Evolutionary conservation across 2,113 vertebrate species (phyloP), one percentile per base, ranked within the genome.

Genomic region (Chascanopsetta lugubris): DNA sequence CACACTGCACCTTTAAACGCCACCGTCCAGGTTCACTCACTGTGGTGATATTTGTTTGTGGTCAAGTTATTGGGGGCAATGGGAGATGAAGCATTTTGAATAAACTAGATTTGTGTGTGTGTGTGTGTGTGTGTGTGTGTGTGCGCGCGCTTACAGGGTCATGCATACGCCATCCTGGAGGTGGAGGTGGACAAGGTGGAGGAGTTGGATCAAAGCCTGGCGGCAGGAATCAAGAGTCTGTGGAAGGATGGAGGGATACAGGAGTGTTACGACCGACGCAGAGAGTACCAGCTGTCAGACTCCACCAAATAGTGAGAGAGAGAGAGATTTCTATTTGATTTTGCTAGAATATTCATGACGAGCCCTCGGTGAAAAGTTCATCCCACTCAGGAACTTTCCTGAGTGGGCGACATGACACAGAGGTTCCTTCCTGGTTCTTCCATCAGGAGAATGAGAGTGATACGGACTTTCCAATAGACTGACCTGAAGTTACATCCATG

Each of bases 261-360:
- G 90, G 90, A 94, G 54, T 95, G 94, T 63, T 96, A 94, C 0
- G 87, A 93, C 27, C 88, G 94, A 8, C 75, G 90, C 53, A 84
- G 93, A 50, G 93, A 96, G 47, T 94, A 94, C 65, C 94, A 99
- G 84, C 92, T 96, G 53, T 95, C 93, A 0, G 94, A 95, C 76
- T 96, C 94, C 3, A 90, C 94, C 73, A 94, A 95, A 81, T 94
- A 95, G 93, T 95, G 89, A 92, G 94, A 85, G 18, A 10, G 1
- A 9, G 3, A 17, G n/a, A n/a, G n/a, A n/a, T n/a, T n/a, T n/a
- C n/a, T n/a, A n/a, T n/a, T n/a, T n/a, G n/a, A n/a, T n/a, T n/a
- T n/a, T n/a, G n/a, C n/a, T n/a, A n/a, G n/a, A n/a, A n/a, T n/a
- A n/a, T n/a, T n/a, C n/a, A n/a, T n/a, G n/a, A n/a, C n/a, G n/a